phyloP scores from a whole-genome alignment of 2,113 vertebrate species.

The Elephas maximus region DNA sequence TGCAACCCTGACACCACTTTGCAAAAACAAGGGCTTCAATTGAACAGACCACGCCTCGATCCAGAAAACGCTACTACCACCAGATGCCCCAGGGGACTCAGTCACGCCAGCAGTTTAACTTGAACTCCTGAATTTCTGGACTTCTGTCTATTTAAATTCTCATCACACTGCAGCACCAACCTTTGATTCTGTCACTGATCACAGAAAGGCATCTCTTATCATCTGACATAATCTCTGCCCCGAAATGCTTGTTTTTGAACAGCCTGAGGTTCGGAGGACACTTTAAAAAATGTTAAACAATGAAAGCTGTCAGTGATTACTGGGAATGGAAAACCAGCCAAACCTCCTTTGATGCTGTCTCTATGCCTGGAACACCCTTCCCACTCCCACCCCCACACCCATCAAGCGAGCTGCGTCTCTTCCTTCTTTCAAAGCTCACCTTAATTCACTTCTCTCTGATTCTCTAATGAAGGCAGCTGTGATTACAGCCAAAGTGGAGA shows the following conservation, averaged over 20 bases:
- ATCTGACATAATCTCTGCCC: constrained; percentile 48
- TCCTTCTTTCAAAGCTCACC: constrained; percentile 74
- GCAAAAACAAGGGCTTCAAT: constrained; percentile 64
- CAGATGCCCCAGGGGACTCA: constrained; percentile 53
- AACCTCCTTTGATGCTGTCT: constrained; percentile 66
- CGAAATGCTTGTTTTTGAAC: constrained; percentile 63
- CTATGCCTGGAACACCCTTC: constrained; percentile 71
- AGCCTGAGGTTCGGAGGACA: constrained; percentile 70
- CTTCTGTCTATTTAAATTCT: constrained; percentile 77
- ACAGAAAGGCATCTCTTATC: constrained; percentile 5
- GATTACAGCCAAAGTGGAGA: neutral
- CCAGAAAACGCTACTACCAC: constrained; percentile 58
- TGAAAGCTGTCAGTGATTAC: constrained; percentile 69
- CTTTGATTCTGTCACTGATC: constrained; percentile 55
- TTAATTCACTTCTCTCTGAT: constrained; percentile 78
- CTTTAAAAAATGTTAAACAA: constrained; percentile 74
- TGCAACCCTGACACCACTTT: constrained; percentile 65
- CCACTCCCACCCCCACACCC: constrained; percentile 75
- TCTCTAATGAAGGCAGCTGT: constrained; percentile 61
- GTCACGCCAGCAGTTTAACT: constrained; percentile 35
- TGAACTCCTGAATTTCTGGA: constrained; percentile 64
- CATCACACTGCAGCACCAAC: constrained; percentile 37
- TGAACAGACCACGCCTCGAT: constrained; percentile 50
- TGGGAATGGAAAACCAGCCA: constrained; percentile 68
- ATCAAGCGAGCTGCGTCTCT: constrained; percentile 42